phyloP scores from a whole-genome alignment of 2,888 invertebrate species.

The Mimachlamys varia region DNA sequence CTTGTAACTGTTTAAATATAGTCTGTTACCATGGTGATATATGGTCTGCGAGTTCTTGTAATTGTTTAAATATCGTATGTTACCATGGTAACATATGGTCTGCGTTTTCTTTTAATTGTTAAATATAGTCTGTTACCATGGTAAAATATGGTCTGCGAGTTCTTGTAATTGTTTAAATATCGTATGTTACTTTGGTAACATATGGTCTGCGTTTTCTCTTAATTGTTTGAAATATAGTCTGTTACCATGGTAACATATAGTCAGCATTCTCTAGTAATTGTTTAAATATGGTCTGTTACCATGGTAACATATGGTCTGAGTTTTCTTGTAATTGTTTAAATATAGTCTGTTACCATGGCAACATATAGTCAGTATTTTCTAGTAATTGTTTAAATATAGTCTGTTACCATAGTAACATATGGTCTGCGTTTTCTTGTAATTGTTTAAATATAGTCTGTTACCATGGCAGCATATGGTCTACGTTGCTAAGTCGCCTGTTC shows the following conservation, averaged over 20 bases:
- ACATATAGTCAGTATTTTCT: background rate
- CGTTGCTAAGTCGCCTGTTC: background rate
- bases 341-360: too few relatives aligned
- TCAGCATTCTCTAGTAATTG: background rate
- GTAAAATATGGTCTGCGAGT: background rate
- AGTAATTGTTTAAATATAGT: too few relatives aligned
- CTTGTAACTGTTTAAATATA: too few relatives aligned
- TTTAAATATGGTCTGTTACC: too few relatives aligned
- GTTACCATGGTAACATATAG: background rate
- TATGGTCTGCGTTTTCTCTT: background rate
- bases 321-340: background rate
- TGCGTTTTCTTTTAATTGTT: background rate
- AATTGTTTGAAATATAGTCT: too few relatives aligned
- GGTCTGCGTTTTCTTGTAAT: background rate
- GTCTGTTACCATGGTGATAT: background rate
- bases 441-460: too few relatives aligned
- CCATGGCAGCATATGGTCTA: background rate
- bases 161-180: too few relatives aligned
- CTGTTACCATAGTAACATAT: background rate
- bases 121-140: too few relatives aligned
- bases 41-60: background rate
- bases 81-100: background rate
- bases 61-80: too few relatives aligned
- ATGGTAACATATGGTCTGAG: background rate
- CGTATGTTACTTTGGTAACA: background rate